These are phyloP conservation scores for Ceryle rudis DNA, from an alignment of 2,797 vertebrate species.

Conservation along the genomic window DNA sequence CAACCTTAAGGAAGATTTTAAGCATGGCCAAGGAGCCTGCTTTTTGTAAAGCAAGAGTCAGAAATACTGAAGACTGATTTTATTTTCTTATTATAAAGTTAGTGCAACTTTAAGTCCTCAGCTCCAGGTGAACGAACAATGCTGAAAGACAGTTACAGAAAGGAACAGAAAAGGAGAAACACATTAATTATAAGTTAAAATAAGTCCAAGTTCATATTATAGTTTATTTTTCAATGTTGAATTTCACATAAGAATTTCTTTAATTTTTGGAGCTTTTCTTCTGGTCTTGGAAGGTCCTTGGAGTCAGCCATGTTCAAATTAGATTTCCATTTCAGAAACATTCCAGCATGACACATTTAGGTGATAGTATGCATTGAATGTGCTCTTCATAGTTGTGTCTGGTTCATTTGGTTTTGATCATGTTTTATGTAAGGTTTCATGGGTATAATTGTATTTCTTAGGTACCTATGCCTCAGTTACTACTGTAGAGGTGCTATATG, in stretches of 20 bases:
- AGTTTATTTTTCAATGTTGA: conserved; percentile 19
- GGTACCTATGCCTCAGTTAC: not conserved
- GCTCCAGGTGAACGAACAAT: not conserved
- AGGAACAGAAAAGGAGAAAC: not conserved
- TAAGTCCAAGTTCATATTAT: not conserved
- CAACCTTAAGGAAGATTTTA: not conserved
- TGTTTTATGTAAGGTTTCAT: not conserved
- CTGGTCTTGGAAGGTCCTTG: not conserved
- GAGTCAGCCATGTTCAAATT: not conserved
- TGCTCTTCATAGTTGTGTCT: not conserved
- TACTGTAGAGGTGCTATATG: not conserved
- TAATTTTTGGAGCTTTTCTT: not conserved
- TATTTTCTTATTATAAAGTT: not conserved
- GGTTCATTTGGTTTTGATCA: not conserved
- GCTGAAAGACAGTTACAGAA: not conserved
- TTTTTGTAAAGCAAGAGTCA: not conserved
- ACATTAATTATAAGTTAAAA: conserved; percentile 1
- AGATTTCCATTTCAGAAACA: not conserved
- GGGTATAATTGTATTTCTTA: not conserved
- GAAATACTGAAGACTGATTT: not conserved
- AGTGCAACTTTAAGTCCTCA: not conserved
- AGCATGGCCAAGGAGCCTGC: not conserved
- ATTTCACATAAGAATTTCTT: not conserved
- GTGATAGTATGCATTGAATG: not conserved
- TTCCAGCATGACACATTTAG: not conserved